Evolutionary conservation across 2,797 vertebrate genomes (phyloP).

Genomic region (Yasuhikotakia modesta): DNA sequence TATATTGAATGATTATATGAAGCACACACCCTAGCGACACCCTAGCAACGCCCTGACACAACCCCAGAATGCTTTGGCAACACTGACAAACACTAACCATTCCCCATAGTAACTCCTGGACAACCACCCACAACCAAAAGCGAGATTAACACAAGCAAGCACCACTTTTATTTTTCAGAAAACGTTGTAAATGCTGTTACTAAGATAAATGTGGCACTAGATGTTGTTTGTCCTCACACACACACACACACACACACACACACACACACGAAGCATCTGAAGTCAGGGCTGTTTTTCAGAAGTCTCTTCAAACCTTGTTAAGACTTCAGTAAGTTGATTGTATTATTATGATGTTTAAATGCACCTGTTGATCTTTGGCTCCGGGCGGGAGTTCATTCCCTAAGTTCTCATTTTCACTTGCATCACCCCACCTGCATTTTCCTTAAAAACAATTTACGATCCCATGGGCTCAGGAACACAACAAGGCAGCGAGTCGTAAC

Average conservation of each 20-base stretch:
- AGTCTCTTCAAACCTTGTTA: not conserved
- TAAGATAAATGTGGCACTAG: too few species aligned
- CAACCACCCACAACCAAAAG: too few species aligned
- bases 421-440: slow-evolving; percentile 54
- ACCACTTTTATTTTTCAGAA: too few species aligned
- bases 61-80: too few species aligned
- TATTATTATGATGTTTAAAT: slow-evolving; percentile 9
- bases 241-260: too few species aligned
- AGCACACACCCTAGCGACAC: too few species aligned
- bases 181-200: too few species aligned
- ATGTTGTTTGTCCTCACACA: not conserved
- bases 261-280: not conserved
- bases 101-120: too few species aligned
- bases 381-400: not conserved
- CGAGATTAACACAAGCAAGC: too few species aligned
- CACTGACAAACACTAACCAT: too few species aligned
- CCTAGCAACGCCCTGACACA: too few species aligned
- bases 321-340: not conserved
- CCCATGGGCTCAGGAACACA: slow-evolving; percentile 48
- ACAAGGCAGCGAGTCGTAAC: slow-evolving; percentile 46
- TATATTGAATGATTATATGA: too few species aligned
- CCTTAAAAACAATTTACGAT: slow-evolving; percentile 61
- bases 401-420: slow-evolving; percentile 49
- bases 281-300: not conserved
- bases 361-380: slow-evolving; percentile 45